These are phyloP conservation scores for Chrosomus eos DNA, from an alignment of 2,797 vertebrate species.

Conservation along the genomic window DNA sequence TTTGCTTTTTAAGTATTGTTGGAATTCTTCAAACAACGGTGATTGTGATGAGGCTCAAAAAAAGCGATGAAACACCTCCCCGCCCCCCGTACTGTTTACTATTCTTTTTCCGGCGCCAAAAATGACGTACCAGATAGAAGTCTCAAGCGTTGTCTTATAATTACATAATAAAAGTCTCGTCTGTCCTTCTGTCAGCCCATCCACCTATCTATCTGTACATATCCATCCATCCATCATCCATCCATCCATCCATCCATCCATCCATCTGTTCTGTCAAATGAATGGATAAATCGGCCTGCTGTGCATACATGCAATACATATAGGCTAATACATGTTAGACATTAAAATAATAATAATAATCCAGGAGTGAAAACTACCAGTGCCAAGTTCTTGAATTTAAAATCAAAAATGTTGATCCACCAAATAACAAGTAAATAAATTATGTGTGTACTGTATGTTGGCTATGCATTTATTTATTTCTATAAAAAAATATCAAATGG, in stretches of 20 bases:
- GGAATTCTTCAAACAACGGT: conserved; percentile 62
- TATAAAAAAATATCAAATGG: not conserved
- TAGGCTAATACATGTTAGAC: not conserved
- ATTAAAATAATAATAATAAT: not conserved
- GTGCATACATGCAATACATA: not conserved
- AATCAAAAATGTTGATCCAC: not conserved
- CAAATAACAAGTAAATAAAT: not conserved
- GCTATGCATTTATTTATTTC: not conserved
- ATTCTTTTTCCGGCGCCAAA: conserved; percentile 62
- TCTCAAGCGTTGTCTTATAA: not conserved
- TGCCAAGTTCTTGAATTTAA: not conserved
- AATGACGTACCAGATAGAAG: conserved; percentile 39
- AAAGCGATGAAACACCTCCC: conserved; percentile 70
- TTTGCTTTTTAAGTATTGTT: conserved; percentile 26
- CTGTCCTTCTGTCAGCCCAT: not conserved
- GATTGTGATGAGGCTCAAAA: conserved; percentile 51
- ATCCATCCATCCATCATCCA: not conserved
- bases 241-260: not conserved
- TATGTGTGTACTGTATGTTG: not conserved
- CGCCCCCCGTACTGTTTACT: conserved; percentile 67
- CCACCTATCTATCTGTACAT: not conserved
- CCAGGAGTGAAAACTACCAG: not conserved
- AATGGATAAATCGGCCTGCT: not conserved
- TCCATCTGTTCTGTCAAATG: not conserved
- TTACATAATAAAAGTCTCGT: conserved; percentile 30